These are phyloP conservation scores for sheep (Ovis aries) DNA, from an alignment of 2,113 vertebrate genomes.

Conservation along the genomic window DNA sequence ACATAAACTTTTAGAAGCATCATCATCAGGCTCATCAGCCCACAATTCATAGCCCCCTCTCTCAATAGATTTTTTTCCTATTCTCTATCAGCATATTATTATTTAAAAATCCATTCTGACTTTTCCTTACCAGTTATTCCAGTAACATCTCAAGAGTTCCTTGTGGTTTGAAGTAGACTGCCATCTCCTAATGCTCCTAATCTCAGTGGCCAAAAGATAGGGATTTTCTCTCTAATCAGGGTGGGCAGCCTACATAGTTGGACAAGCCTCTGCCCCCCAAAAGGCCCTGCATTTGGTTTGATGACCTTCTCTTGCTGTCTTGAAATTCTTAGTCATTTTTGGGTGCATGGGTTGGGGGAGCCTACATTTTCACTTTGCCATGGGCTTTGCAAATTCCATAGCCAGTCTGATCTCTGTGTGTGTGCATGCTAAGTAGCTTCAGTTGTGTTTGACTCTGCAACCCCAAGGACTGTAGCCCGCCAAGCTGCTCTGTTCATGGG, in stretches of 20 bases:
- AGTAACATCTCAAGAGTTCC: neutral
- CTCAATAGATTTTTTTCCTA: neutral
- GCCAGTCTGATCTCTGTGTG: fast-evolving
- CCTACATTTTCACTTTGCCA: neutral
- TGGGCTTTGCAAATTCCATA: no score
- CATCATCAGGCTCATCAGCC: neutral
- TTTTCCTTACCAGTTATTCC: slow-evolving; percentile 21
- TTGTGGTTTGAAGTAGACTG: no score
- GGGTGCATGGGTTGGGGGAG: neutral
- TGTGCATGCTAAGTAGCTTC: neutral
- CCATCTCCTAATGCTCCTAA: fast-evolving
- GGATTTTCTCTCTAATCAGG: fast-evolving
- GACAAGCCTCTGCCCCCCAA: fast-evolving
- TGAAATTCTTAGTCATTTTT: neutral
- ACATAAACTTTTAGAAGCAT: neutral
- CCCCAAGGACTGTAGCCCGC: neutral
- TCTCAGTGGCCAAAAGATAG: neutral
- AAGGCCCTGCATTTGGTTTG: neutral
- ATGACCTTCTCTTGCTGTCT: neutral
- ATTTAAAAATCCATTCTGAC: slow-evolving; percentile 36
- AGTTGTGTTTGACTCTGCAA: neutral
- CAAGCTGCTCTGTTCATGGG: neutral
- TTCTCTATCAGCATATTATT: neutral
- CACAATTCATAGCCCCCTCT: neutral
- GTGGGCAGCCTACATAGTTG: fast-evolving